A percentile compares a stretch with the other conserved stretches of the same genome.
Conservation (phyloP, 2,797 vertebrate species). For the Carapus acus region DNA sequence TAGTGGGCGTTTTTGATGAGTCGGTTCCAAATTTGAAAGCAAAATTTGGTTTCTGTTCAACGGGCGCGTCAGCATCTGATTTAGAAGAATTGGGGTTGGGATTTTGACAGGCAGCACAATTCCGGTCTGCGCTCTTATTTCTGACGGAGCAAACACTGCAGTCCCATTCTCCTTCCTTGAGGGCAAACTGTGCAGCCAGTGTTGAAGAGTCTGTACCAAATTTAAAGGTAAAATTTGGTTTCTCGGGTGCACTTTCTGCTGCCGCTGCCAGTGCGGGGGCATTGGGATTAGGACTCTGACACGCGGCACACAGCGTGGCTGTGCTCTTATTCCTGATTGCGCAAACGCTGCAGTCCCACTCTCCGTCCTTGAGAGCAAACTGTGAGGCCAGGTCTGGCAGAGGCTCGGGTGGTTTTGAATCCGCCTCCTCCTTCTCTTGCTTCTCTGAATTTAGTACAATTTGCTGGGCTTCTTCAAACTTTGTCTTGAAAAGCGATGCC, state of each 20-base stretch:
- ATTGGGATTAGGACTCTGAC: constrained; percentile 73
- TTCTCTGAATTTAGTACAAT: constrained; percentile 59
- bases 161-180: no score
- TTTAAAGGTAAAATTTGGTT: constrained; percentile 72
- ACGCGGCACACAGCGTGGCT: constrained; percentile 72
- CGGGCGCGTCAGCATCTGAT: not conserved
- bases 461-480: constrained; percentile 88
- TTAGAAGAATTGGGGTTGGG: constrained; percentile 70
- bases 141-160: no score
- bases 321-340: constrained; percentile 74
- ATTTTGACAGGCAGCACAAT: no score
- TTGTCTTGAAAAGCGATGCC: constrained; percentile 86
- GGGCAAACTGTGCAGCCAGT: no score
- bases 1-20: constrained; percentile 45
- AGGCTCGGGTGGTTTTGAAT: constrained; percentile 29
- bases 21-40: constrained; percentile 74
- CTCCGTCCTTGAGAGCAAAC: constrained; percentile 77
- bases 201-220: constrained; percentile 67
- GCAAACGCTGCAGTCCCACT: constrained; percentile 82
- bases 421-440: constrained; percentile 58
- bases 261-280: constrained; percentile 47
- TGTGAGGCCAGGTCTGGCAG: constrained; percentile 64
- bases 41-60: constrained; percentile 58
- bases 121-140: no score
- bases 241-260: constrained; percentile 10